phyloP scores from a whole-genome alignment of 1,140 invertebrate genomes.

The Ylistrum balloti region DNA sequence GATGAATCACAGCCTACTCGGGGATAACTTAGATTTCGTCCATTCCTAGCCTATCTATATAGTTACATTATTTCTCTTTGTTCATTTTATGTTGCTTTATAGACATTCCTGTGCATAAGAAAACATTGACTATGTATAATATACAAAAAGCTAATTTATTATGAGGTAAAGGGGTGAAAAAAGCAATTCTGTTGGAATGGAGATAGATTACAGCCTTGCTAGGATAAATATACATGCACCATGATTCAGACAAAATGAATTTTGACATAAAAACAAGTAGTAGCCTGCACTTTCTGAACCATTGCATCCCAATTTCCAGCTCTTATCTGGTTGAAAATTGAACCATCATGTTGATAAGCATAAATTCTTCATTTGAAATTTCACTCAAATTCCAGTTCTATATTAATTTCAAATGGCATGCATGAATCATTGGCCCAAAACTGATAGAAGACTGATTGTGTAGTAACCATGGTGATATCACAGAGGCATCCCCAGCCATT shows the following conservation, averaged over 20 bases:
- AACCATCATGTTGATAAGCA: not conserved
- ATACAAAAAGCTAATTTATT: not conserved
- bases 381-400: slow-evolving; percentile 15
- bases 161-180: not conserved
- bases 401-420: slow-evolving; percentile 28
- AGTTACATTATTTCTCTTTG: no score
- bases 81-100: no score
- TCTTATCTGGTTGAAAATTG: slow-evolving; percentile 23
- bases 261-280: slow-evolving; percentile 9
- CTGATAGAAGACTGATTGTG: slow-evolving; percentile 38
- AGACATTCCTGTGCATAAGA: not conserved
- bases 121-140: not conserved
- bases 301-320: not conserved
- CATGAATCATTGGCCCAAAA: not conserved
- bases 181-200: not conserved
- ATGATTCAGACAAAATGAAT: slow-evolving; percentile 24
- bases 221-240: not conserved
- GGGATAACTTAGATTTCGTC: no score
- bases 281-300: not conserved
- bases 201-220: not conserved
- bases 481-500: not conserved
- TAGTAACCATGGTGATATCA: not conserved
- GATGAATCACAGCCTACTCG: no score
- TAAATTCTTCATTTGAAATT: slow-evolving; percentile 11
- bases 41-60: no score